Base-by-base conservation (phyloP, 2,888 invertebrate genomes). In the Nineta flava region DNA sequence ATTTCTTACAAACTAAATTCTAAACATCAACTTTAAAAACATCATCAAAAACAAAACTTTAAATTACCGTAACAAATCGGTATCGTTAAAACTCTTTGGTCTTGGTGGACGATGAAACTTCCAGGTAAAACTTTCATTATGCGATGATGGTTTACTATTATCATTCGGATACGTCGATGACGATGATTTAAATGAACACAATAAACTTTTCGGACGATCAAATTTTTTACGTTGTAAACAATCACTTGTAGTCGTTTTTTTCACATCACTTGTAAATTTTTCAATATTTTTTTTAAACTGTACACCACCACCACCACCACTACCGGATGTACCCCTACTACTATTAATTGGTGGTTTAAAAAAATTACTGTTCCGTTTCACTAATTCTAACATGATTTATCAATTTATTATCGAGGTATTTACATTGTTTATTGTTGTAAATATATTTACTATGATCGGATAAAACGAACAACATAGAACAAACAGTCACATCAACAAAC, bases 71-170 rank as follows among this genome's bases (percentile, higher is more conserved):
- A 21, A 13, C 5, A n/a, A 21, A 44, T 35, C 15, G n/a, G 15
- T 15, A 34, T 19, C 15, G 32, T 35, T 47, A 32, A 47, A 40
- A 26, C 48, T 48, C 9, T 31, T 16, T 16, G 48, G 40, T 42
- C 48, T 19, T 21, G 48, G 48, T 10, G 63, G 64, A 48, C 65
- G 59, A 52, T 65, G 64, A 55, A 66, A 67, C 54, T 65, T 66
- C 67, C 67, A 67, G 13, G 66, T 67, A 55, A 62, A 58, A 55
- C 66, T 65, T 48, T 62, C 62, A 51, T 63, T 62, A 54, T 65
- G 65, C 31, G 35, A 15, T 15, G 49, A 17, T 10, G 16, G 7
- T 17, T 26, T 59, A 43, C 58, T 54, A 55, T 62, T 61, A 46
- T 60, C 58, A 26, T 26, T 6, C 7, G 26, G 7, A 26, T 26